phyloP scores from a whole-genome alignment of 1,140 invertebrate genomes.

The Schmidtea mediterranea region DNA sequence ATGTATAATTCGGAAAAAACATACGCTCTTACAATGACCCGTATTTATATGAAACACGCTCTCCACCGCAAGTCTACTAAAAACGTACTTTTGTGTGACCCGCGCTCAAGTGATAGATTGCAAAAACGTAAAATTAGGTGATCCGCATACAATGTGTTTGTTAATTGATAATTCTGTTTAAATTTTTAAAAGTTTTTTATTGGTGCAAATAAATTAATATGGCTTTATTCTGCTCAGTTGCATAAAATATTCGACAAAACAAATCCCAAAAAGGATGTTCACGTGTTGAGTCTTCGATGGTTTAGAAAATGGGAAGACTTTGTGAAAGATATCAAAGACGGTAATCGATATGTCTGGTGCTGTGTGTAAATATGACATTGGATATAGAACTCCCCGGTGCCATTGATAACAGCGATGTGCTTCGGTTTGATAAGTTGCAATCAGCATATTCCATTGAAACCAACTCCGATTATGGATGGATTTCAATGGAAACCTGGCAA shows the following conservation, averaged over 20 bases:
- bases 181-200: no score
- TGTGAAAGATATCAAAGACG: constrained; percentile 39
- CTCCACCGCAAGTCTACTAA: no score
- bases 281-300: constrained; percentile 60
- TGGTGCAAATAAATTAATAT: no score
- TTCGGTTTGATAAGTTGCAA: constrained; percentile 33
- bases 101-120: no score
- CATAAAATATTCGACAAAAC: constrained; percentile 35
- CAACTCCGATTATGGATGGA: constrained; percentile 51
- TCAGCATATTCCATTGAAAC: constrained; percentile 26
- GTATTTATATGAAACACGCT: no score
- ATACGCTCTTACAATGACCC: no score
- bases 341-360: constrained; percentile 12
- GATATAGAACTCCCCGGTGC: constrained; percentile 45
- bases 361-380: constrained; percentile 1
- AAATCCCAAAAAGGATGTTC: constrained; percentile 37
- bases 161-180: no score
- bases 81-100: no score
- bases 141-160: no score
- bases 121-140: no score
- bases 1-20: no score
- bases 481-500: constrained; percentile 53
- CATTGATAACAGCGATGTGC: constrained; percentile 49
- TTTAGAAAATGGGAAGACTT: constrained; percentile 65
- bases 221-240: no score